These are phyloP conservation scores for Brachionus plicatilis DNA, from an alignment of 1,140 invertebrate species.

Conservation along the genomic window DNA sequence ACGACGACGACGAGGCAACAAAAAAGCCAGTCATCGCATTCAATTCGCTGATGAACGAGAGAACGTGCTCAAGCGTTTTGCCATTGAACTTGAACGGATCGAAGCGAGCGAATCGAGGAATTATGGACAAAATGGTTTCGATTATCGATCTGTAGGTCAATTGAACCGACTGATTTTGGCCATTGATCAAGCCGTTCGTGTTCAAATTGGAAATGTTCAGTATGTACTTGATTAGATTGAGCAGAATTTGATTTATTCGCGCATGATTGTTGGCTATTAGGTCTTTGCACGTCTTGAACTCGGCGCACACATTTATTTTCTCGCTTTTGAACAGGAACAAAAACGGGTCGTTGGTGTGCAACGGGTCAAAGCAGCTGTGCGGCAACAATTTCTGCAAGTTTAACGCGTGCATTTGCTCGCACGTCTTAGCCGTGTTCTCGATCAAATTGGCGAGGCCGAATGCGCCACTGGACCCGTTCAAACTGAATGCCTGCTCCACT, in stretches of 20 bases:
- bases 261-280: background rate
- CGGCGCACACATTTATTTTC: conserved; percentile 1
- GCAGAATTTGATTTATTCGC: background rate
- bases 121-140: background rate
- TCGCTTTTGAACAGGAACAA: conserved; percentile 25
- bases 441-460: background rate
- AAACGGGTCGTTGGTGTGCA: conserved; percentile 25
- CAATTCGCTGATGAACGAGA: background rate
- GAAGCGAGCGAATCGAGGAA: background rate
- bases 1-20: background rate
- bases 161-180: background rate
- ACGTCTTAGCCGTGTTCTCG: conserved; percentile 21
- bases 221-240: background rate
- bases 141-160: background rate
- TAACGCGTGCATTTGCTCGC: conserved; percentile 9
- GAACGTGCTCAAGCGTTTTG: background rate
- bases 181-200: background rate
- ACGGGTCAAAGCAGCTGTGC: conserved; percentile 27
- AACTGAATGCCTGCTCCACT: background rate
- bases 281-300: conserved; percentile 22
- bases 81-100: conserved; percentile 10
- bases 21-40: background rate
- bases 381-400: conserved; percentile 28
- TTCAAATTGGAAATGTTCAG: background rate
- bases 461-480: background rate